Evolutionary conservation across 2,113 vertebrate genomes (phyloP).

Genomic region (Caretta caretta): DNA sequence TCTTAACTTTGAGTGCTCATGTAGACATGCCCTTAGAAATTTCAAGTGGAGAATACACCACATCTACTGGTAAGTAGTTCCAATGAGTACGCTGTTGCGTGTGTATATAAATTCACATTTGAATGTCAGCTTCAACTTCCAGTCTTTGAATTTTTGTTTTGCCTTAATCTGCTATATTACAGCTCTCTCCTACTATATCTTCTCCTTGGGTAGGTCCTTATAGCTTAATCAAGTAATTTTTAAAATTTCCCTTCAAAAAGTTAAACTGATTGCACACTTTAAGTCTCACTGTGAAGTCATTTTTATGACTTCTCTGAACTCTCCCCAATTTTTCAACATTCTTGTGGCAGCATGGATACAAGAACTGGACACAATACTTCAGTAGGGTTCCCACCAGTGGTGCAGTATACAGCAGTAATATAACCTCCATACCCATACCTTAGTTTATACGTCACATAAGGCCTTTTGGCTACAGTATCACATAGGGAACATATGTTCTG

Average conservation of each 20-base stretch:
- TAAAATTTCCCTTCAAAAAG: background rate
- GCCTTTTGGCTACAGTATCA: background rate
- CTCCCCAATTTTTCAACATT: background rate
- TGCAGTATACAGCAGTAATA: background rate
- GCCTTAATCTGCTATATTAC: background rate
- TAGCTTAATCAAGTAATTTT: background rate
- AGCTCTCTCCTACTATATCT: background rate
- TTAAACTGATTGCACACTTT: background rate
- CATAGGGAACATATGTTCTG: background rate
- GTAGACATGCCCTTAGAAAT: background rate
- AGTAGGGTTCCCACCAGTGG: background rate
- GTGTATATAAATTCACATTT: background rate
- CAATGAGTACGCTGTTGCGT: background rate
- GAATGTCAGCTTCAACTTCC: background rate
- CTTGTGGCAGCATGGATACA: background rate
- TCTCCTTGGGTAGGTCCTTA: background rate
- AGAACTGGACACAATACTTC: background rate
- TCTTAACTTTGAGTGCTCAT: background rate
- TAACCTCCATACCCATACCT: fast-evolving
- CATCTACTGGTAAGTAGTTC: background rate
- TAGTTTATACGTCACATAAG: background rate
- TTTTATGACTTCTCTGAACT: background rate
- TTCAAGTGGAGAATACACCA: background rate
- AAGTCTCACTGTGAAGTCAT: background rate
- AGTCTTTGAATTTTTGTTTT: background rate